Percentiles rank a stretch among this genome's conserved stretches.
phyloP scores from a whole-genome alignment of 2,888 invertebrate genomes.

The Dasysyrphus albostriatus region DNA sequence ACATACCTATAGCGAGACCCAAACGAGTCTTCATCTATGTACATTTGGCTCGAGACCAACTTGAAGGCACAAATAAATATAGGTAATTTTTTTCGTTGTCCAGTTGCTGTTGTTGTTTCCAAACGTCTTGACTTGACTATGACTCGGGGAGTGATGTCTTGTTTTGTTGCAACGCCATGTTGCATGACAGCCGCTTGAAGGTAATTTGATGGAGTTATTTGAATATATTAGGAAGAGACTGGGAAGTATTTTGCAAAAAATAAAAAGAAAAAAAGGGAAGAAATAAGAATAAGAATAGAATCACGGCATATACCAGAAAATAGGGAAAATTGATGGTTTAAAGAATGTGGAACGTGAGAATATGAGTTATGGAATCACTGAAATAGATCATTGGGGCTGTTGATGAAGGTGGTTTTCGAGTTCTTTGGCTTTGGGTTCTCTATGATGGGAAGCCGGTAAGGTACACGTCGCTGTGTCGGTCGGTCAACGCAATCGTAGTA shows the following conservation, averaged over 20 bases:
- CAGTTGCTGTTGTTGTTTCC: constrained; percentile 9
- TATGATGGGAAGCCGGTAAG: constrained; percentile 42
- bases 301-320: background rate
- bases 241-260: constrained; percentile 33
- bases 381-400: constrained; percentile 72
- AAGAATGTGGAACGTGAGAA: constrained; percentile 73
- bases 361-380: constrained; percentile 75
- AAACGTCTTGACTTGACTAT: constrained; percentile 11
- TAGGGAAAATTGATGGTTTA: constrained; percentile 60
- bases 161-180: constrained; percentile 55
- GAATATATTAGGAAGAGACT: constrained; percentile 65
- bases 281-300: constrained; percentile 8
- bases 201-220: constrained; percentile 73
- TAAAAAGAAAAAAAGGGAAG: constrained; percentile 17
- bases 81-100: background rate
- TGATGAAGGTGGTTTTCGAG: constrained; percentile 34
- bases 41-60: constrained; percentile 16
- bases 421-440: background rate
- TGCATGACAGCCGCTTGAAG: constrained; percentile 62
- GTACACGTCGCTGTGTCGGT: constrained; percentile 7
- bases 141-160: constrained; percentile 53
- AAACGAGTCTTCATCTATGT: constrained; percentile 28
- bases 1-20: background rate
- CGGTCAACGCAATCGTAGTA: background rate
- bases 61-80: constrained; percentile 15